Evolutionary conservation across 2,797 vertebrate species (phyloP).

Genomic region (Anguilla pacifica): DNA sequence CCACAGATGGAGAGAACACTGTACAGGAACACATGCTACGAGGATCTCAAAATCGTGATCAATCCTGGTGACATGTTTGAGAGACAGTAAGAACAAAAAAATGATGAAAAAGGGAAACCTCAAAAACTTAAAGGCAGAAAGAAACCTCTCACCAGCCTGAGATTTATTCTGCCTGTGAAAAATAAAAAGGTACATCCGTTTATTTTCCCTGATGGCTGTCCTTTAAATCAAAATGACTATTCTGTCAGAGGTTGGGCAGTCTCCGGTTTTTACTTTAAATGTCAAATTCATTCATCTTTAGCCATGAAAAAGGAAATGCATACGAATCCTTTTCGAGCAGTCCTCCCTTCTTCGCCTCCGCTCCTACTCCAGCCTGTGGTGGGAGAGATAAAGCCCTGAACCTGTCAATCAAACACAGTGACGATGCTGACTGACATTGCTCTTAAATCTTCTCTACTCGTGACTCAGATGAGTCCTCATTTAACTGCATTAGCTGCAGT

Average conservation of each 20-base stretch:
- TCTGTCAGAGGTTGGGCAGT: not conserved
- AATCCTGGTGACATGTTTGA: not conserved
- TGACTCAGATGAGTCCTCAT: not conserved
- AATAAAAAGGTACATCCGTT: constrained; percentile 48
- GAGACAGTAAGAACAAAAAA: not conserved
- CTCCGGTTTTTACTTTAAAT: not conserved
- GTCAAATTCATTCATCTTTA: not conserved
- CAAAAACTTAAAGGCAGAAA: not conserved
- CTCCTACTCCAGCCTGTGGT: not conserved
- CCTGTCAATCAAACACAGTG: not conserved
- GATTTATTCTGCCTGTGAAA: constrained; percentile 31
- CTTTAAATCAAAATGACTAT: not conserved
- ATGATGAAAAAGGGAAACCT: not conserved
- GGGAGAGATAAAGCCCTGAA: constrained; percentile 7
- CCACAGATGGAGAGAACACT: not conserved
- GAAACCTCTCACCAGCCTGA: constrained; percentile 4
- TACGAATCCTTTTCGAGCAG: not conserved
- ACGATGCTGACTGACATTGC: not conserved
- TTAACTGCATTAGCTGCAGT: not conserved
- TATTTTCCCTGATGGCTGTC: constrained; percentile 58
- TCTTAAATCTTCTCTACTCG: not conserved
- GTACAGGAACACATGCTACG: not conserved
- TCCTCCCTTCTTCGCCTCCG: not conserved
- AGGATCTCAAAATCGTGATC: not conserved
- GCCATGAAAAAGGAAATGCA: not conserved